phyloP scores from a whole-genome alignment of 2,113 vertebrate species.

The Henicopernis longicauda region DNA sequence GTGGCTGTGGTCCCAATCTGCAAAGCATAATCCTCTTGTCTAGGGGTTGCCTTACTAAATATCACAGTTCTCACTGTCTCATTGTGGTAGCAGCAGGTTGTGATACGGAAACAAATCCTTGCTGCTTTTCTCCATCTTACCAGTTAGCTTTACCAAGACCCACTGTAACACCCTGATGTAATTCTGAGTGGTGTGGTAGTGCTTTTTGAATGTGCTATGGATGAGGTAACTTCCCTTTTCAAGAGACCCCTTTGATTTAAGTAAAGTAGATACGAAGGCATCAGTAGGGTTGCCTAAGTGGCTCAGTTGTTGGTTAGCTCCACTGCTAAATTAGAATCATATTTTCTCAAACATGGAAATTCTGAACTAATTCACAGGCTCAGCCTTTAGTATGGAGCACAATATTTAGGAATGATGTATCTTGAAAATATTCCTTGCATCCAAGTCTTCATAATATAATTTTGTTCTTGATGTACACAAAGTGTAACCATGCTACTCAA shows the following conservation, averaged over 20 bases:
- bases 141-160: neutral
- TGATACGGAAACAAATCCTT: neutral
- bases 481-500: neutral
- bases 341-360: neutral
- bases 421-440: neutral
- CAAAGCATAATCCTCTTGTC: neutral
- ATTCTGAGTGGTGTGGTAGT: neutral
- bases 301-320: neutral
- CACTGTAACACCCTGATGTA: neutral
- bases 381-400: neutral
- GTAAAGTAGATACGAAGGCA: neutral
- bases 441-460: neutral
- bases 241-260: neutral
- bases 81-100: neutral
- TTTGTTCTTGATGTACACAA: neutral
- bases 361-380: neutral
- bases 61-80: neutral
- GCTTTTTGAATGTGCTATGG: neutral
- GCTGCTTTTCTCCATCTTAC: neutral
- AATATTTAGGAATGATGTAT: neutral
- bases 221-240: neutral
- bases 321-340: neutral
- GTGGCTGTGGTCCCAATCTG: neutral
- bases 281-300: fast-evolving
- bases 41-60: neutral